Evolutionary conservation across 2,888 invertebrate species (phyloP).

Genomic region (Emesis furor): DNA sequence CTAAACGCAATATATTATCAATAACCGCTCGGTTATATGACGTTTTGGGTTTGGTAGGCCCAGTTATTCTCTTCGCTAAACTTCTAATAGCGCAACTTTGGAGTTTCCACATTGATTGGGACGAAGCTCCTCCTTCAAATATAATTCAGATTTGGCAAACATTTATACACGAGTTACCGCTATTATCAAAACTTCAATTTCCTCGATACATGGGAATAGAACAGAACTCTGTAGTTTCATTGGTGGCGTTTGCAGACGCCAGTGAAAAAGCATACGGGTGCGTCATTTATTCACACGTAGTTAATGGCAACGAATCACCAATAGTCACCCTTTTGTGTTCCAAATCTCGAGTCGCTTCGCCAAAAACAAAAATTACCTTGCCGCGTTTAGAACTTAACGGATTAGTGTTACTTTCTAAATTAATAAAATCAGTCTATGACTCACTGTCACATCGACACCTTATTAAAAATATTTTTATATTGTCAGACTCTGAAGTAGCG

Average conservation of each 20-base stretch:
- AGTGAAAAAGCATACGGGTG: conserved; percentile 41
- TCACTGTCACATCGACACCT: conserved; percentile 23
- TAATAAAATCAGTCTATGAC: conserved; percentile 36
- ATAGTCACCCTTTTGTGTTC: conserved; percentile 43
- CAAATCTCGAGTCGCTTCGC: conserved; percentile 44
- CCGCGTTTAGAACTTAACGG: conserved; percentile 44
- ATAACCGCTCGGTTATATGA: conserved; percentile 45
- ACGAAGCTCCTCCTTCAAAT: conserved; percentile 29
- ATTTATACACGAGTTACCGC: conserved; percentile 39
- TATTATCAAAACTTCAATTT: conserved; percentile 29
- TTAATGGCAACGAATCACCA: conserved; percentile 34
- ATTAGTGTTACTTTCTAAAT: conserved; percentile 35
- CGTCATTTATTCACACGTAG: conserved; percentile 40
- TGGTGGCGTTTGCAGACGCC: conserved; percentile 42
- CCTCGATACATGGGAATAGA: conserved; percentile 37
- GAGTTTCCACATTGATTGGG: conserved; percentile 45
- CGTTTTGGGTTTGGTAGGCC: conserved; percentile 50
- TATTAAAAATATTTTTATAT: conserved; percentile 38
- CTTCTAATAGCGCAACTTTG: conserved; percentile 46
- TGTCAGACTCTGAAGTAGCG: conserved; percentile 54
- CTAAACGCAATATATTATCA: conserved; percentile 51
- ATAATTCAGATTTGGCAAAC: conserved; percentile 29
- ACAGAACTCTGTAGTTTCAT: conserved; percentile 12
- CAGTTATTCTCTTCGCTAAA: conserved; percentile 52
- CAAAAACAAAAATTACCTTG: conserved; percentile 39